Percentiles rank a stretch among this genome's conserved stretches.
phyloP scores from a whole-genome alignment of 2,888 invertebrate species.

The Psococerastis gibbosa region DNA sequence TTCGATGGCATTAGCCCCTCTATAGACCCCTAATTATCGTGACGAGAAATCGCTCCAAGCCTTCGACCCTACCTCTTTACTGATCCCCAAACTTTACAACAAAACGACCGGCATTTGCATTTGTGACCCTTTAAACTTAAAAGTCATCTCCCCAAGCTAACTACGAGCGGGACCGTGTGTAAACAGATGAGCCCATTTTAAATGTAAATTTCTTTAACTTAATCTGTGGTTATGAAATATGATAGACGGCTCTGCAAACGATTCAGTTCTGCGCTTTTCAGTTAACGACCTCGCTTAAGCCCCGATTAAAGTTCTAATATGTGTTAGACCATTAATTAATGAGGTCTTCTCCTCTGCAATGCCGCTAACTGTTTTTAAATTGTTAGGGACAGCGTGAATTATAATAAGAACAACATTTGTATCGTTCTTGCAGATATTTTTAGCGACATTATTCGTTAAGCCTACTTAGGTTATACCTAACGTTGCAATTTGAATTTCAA shows the following conservation, averaged over 20 bases:
- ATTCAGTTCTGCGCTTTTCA: neutral
- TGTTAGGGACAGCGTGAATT: no score
- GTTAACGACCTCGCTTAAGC: neutral
- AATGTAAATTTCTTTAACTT: conserved; percentile 9
- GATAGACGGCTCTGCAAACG: neutral
- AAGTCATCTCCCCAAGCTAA: neutral
- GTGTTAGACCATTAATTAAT: no score
- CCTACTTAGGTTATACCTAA: no score
- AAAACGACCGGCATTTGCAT: neutral
- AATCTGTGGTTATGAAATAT: conserved; percentile 6
- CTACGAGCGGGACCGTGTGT: neutral
- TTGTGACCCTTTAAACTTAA: neutral
- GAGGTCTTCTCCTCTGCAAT: no score
- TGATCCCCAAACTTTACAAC: neutral
- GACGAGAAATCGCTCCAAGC: neutral
- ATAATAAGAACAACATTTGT: no score
- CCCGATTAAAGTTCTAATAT: no score
- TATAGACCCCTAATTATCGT: neutral
- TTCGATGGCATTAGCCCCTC: neutral
- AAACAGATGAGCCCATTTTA: conserved; percentile 9
- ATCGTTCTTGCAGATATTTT: no score
- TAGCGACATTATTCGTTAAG: no score
- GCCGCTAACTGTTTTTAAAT: no score
- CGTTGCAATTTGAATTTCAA: no score
- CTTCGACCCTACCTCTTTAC: neutral